Conservation (phyloP, 2,113 vertebrate genomes). For the Petrocephalus zakoni region DNA sequence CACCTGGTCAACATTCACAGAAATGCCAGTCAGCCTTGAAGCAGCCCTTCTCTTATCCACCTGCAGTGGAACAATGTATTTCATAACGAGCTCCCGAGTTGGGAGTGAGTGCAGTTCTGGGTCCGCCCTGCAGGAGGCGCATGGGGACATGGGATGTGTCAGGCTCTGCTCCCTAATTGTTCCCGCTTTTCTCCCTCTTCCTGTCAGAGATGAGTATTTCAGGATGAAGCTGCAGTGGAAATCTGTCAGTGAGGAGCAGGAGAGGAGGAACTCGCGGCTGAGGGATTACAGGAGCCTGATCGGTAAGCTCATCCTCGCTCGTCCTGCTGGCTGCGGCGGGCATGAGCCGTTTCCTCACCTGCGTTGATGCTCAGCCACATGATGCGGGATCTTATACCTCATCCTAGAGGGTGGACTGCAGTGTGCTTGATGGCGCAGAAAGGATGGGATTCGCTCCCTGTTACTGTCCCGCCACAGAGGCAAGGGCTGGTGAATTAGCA, state of each 20-base stretch:
- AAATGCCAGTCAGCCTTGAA: not conserved
- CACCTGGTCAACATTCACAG: not conserved
- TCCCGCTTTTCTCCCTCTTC: not conserved
- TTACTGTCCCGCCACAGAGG: not conserved
- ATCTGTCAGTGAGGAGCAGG: constrained; percentile 90
- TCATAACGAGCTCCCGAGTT: not conserved
- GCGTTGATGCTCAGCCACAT: not conserved
- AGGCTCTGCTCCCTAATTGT: too few relatives aligned
- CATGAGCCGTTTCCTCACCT: not conserved
- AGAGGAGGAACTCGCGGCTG: constrained; percentile 87
- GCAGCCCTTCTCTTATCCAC: not conserved
- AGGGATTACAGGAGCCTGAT: constrained; percentile 92
- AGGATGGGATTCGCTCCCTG: not conserved
- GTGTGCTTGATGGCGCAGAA: not conserved
- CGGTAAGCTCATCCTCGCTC: constrained; percentile 55
- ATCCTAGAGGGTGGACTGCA: not conserved
- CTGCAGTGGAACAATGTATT: not conserved
- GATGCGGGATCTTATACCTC: not conserved
- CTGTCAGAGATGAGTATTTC: constrained; percentile 90
- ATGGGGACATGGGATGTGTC: not conserved
- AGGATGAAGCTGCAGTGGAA: constrained; percentile 99
- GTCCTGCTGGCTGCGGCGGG: not conserved
- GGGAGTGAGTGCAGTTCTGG: not conserved
- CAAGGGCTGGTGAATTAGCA: not conserved
- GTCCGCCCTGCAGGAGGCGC: not conserved